These are phyloP conservation scores for Stomatorhinus walkeri DNA, from an alignment of 2,797 vertebrate species.

Conservation along the genomic window DNA sequence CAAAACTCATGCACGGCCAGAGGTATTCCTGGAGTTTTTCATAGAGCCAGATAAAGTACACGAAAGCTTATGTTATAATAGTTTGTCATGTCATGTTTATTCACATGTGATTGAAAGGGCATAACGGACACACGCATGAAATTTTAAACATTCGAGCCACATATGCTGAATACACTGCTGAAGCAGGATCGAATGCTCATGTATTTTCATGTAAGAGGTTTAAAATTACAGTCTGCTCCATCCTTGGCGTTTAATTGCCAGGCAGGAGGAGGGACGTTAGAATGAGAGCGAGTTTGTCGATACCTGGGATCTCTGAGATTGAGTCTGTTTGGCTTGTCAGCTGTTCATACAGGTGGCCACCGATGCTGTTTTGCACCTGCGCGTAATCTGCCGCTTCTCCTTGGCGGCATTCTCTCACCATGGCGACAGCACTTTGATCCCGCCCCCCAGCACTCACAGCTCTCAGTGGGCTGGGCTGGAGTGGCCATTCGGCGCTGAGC, in stretches of 20 bases:
- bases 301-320: slow-evolving; percentile 16
- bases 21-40: background rate
- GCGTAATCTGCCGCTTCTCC: slow-evolving; percentile 43
- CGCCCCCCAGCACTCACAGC: background rate
- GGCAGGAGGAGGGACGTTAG: background rate
- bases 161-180: background rate
- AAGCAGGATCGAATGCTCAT: background rate
- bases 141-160: background rate
- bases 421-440: slow-evolving; percentile 31
- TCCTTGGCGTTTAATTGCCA: slow-evolving; percentile 35
- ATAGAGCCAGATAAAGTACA: background rate
- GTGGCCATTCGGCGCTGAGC: background rate
- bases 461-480: slow-evolving; percentile 6
- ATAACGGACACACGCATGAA: background rate
- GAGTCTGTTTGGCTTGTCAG: background rate
- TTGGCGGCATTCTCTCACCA: slow-evolving; percentile 26
- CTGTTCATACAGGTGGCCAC: slow-evolving; percentile 37
- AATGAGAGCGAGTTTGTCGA: slow-evolving; percentile 16
- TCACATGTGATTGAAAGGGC: background rate
- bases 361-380: slow-evolving; percentile 27
- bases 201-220: background rate
- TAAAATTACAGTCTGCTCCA: background rate
- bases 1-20: background rate
- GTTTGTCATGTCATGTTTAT: background rate
- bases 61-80: background rate